These are phyloP conservation scores for Pilophorus perplexus DNA, from an alignment of 2,888 invertebrate genomes.

Conservation along the genomic window DNA sequence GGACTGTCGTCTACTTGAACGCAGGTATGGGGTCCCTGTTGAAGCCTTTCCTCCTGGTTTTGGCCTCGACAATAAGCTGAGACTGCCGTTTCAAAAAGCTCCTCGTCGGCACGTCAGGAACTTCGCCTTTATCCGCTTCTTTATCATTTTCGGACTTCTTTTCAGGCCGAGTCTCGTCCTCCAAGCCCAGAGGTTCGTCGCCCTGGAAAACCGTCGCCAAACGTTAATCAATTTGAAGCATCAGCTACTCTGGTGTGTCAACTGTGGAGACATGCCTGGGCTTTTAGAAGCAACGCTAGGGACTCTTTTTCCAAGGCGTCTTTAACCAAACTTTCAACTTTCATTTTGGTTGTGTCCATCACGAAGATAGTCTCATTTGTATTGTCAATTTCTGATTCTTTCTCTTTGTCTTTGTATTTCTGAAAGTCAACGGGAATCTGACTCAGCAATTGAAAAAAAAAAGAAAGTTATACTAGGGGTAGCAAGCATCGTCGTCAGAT, in stretches of 20 bases:
- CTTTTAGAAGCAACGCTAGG: not conserved
- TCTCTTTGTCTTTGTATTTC: too few relatives aligned
- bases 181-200: conserved; percentile 35
- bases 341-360: conserved; percentile 8
- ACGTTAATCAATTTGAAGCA: too few relatives aligned
- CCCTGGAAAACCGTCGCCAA: conserved; percentile 23
- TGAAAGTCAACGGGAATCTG: too few relatives aligned
- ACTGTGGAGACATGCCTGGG: conserved; percentile 6
- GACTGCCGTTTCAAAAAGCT: conserved; percentile 77
- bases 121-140: conserved; percentile 70
- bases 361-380: not conserved
- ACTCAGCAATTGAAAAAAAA: not conserved
- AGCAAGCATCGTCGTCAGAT: too few relatives aligned
- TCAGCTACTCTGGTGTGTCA: not conserved
- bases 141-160: conserved; percentile 44
- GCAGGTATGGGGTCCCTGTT: conserved; percentile 31
- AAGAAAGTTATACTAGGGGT: not conserved
- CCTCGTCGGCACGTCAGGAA: conserved; percentile 79
- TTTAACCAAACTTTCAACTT: conserved; percentile 14
- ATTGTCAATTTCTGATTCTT: not conserved
- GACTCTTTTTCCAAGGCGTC: conserved; percentile 9
- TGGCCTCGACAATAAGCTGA: conserved; percentile 77
- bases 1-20: conserved; percentile 30
- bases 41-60: conserved; percentile 61
- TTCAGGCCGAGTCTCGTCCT: conserved; percentile 28